Evolutionary conservation across 2,113 vertebrate genomes (phyloP), one percentile per base, ranked within the genome.

Genomic region (Tychaedon coryphoeus): DNA sequence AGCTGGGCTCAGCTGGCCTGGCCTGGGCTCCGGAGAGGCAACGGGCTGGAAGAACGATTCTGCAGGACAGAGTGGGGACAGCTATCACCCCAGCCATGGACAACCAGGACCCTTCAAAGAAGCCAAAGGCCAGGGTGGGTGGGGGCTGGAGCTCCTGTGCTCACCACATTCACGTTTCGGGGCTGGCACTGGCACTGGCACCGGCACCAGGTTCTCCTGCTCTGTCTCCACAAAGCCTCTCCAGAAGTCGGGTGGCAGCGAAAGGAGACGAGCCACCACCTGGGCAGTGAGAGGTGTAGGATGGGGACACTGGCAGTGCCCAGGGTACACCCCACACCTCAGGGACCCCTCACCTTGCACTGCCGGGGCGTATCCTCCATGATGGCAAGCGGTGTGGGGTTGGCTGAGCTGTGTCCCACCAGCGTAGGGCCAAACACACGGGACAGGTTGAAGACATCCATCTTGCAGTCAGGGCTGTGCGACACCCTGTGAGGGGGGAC

Each of bases 381-480:
- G 73, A 99, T 98, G 83, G 96, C 91, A 0, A 98, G 92, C 0
- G 99, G 98, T 2, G 98, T 97, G 4, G 99, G 99, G 25, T 98
- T 98, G 9, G 98, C 73, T 2, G 97, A 97, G 53, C 97, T 75
- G 8, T 99, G 98, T 51, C 98, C 99, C 17, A 99, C 98, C 8
- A 99, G 94, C 0, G 98, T 99, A 4, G 99, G 99, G 38, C 99
- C 99, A 75, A 99, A 99, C 34, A 99, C 98, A 1, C 98, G 96
- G 20, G 98, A 96, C 87, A 99, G 71, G 50, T 99, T 99, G 40
- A 97, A 93, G 79, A 93, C 80, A 14, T 99, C 98, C 99, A 99
- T 99, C 94, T 98, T 98, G 93, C 99, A 99, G 13, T 66, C 60
- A 0, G 98, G 98, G 60, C 98, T 99, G 45, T 6, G 74, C 2